Base-by-base conservation (phyloP, 2,888 invertebrate species). In the Cartodere bifasciata region DNA sequence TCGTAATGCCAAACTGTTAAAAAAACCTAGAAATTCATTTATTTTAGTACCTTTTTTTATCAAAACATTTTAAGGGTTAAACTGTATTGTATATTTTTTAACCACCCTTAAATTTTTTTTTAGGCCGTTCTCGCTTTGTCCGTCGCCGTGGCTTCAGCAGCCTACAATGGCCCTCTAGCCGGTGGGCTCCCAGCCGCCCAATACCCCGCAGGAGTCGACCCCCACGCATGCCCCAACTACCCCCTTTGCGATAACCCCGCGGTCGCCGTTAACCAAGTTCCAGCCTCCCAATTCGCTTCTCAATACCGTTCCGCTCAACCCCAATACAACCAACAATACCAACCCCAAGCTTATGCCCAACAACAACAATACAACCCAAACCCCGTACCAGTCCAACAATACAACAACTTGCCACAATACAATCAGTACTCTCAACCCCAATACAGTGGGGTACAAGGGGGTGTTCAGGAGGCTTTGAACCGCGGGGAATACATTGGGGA, bases 401-500 rank as follows among this genome's bases (percentile, higher is more conserved):
- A 38, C 34, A 29, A 31, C 23, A 41, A 44, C 21, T 37, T 39
- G 16, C 44, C 41, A 17, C 46, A 47, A 29, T 47, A 45, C 43
- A 42, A 46, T 38, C 47, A 20, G 6, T 7, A 6, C n/a, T 6
- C 21, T 7, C 24, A 34, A 34, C 20, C 33, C n/a, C 33, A 29
- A 17, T 29, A 29, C 24, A 29, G 17, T 11, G n/a, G n/a, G n/a
- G n/a, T n/a, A n/a, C n/a, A n/a, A n/a, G n/a, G n/a, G n/a, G n/a
- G n/a, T n/a, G 38, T 49, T 4, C 53, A 53, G 34, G 46, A 47
- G 32, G 50, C 50, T 40, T 46, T 53, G 36, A 44, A 52, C 42
- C 44, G 50, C 25, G 52, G 52, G 13, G 50, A 53, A 33, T 53
- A 53, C 37, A 50, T 51, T 34, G 52, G 52, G n/a, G 52, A 53